phyloP scores from a whole-genome alignment of 2,113 vertebrate genomes.

The Panthera uncia region DNA sequence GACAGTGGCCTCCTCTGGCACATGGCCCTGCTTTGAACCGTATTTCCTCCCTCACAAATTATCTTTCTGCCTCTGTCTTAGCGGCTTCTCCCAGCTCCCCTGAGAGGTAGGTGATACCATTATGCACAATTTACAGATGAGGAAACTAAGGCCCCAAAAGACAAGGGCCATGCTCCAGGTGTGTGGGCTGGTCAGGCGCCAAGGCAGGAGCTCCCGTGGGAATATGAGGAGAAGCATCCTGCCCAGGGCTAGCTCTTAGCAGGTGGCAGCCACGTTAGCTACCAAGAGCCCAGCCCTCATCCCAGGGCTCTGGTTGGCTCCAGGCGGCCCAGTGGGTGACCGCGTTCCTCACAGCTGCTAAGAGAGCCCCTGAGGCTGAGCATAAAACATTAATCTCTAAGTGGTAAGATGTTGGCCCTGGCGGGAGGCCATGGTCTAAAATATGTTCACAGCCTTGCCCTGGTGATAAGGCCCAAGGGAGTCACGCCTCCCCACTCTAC shows the following conservation, averaged over 20 bases:
- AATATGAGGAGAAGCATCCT: not conserved
- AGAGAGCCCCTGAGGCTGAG: constrained; percentile 52
- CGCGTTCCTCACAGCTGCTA: constrained; percentile 17
- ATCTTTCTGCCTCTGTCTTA: not conserved
- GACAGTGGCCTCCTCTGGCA: not conserved
- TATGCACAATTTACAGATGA: not conserved
- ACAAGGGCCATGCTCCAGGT: not conserved
- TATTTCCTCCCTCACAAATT: not conserved
- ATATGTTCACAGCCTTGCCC: not conserved
- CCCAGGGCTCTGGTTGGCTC: constrained; percentile 16
- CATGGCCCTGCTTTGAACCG: not conserved
- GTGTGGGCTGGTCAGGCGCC: not conserved
- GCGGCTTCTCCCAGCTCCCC: not conserved
- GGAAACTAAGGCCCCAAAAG: not conserved
- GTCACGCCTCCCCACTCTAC: not conserved
- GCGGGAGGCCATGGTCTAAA: not conserved
- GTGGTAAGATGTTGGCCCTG: not conserved
- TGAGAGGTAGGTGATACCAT: not conserved
- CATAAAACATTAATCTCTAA: constrained; percentile 59
- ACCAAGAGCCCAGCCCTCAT: not conserved
- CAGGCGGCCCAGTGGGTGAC: constrained; percentile 42
- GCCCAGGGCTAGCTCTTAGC: not conserved
- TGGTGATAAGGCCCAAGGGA: not conserved
- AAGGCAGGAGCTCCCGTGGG: not conserved
- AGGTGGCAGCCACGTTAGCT: not conserved